These are phyloP conservation scores for Sebastes schlegelii DNA, from an alignment of 2,113 vertebrate species.

Conservation along the genomic window DNA sequence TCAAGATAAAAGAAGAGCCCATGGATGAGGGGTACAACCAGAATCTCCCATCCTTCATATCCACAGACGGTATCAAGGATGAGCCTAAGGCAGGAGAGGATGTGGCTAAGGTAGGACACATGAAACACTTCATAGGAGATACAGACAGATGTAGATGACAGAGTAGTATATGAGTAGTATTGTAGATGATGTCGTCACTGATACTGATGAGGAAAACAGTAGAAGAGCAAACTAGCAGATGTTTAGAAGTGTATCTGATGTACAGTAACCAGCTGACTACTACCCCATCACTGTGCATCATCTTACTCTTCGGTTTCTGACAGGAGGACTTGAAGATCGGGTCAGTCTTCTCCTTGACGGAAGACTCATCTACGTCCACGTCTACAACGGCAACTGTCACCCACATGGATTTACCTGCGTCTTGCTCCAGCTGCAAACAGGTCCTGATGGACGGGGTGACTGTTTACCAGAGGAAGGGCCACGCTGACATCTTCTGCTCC, in stretches of 20 bases:
- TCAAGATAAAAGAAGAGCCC: constrained; percentile 94
- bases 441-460: constrained; percentile 91
- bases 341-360: constrained; percentile 87
- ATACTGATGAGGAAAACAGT: neutral
- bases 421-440: constrained; percentile 91
- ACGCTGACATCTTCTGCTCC: constrained; percentile 92
- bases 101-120: constrained; percentile 82
- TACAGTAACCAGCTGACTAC: neutral
- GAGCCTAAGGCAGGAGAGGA: constrained; percentile 80
- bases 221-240: neutral
- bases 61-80: constrained; percentile 88
- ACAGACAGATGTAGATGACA: too few relatives aligned
- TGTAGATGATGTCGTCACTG: neutral
- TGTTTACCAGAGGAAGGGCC: constrained; percentile 93
- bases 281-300: neutral
- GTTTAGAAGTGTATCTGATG: neutral
- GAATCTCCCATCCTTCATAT: constrained; percentile 82
- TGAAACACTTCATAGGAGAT: neutral
- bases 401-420: constrained; percentile 79
- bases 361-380: constrained; percentile 15
- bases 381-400: constrained; percentile 59
- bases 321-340: constrained; percentile 92
- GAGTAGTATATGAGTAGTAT: neutral
- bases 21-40: constrained; percentile 90
- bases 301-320: constrained; percentile 40